phyloP scores from a whole-genome alignment of 2,113 vertebrate genomes.

The Ageneiosus marmoratus region DNA sequence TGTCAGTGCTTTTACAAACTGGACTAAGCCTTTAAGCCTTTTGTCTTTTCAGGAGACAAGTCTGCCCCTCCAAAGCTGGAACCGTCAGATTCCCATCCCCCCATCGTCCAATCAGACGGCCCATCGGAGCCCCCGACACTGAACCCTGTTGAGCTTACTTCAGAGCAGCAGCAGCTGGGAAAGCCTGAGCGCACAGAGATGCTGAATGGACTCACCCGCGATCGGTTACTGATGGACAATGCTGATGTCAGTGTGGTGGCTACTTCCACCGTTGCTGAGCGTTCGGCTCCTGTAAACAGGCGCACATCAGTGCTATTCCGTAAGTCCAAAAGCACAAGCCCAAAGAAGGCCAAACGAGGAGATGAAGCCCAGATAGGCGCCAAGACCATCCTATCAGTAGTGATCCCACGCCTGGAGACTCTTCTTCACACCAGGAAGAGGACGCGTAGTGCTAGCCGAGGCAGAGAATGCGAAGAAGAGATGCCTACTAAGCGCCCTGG shows the following conservation, averaged over 20 bases:
- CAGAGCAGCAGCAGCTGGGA: constrained; percentile 80
- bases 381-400: constrained; percentile 97
- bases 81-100: constrained; percentile 90
- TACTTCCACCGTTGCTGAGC: constrained; percentile 85
- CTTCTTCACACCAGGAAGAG: constrained; percentile 95
- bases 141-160: constrained; percentile 87
- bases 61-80: constrained; percentile 95
- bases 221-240: constrained; percentile 75
- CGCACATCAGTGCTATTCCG: constrained; percentile 91
- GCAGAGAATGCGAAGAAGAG: constrained; percentile 82
- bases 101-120: constrained; percentile 85
- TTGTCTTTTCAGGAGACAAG: constrained; percentile 86
- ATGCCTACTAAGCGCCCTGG: constrained; percentile 87
- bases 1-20: neutral
- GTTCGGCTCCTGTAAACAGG: constrained; percentile 83
- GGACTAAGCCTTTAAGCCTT: neutral
- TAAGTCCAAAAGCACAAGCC: constrained; percentile 89
- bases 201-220: constrained; percentile 85
- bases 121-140: constrained; percentile 94
- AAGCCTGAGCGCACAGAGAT: constrained; percentile 80
- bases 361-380: constrained; percentile 85
- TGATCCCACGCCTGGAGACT: constrained; percentile 96
- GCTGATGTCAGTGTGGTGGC: constrained; percentile 84
- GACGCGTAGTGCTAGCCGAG: constrained; percentile 83
- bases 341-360: constrained; percentile 80